Percentiles rank a stretch among this genome's conserved stretches.
Evolutionary conservation across 2,888 invertebrate genomes (phyloP).

Genomic region (Neoascia interrupta): DNA sequence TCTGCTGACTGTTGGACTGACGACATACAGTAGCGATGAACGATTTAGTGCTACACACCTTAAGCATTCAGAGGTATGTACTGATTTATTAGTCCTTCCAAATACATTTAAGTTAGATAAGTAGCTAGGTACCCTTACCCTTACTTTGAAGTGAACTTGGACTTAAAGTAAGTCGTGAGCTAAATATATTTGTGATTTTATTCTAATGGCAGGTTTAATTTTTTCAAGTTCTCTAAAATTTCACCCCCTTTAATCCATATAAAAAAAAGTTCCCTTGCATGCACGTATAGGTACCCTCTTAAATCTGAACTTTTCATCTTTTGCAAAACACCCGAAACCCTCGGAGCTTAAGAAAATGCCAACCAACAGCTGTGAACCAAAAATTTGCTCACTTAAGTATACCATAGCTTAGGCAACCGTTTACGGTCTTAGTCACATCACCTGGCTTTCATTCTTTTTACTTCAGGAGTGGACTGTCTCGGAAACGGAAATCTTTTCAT

Average conservation of each 20-base stretch:
- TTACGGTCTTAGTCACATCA: conserved; percentile 4
- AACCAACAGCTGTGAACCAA: not conserved
- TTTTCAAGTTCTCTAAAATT: no score
- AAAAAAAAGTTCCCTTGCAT: no score
- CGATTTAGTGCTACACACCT: conserved; percentile 92
- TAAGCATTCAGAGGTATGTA: conserved; percentile 89
- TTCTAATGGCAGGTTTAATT: no score
- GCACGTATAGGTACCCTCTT: no score
- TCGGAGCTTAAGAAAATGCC: conserved; percentile 9
- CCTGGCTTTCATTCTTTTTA: not conserved
- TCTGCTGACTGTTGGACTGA: conserved; percentile 91
- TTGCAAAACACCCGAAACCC: no score
- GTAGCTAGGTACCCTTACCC: no score
- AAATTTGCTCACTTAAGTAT: conserved; percentile 5
- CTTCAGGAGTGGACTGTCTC: not conserved
- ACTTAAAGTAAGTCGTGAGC: no score
- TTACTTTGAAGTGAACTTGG: no score
- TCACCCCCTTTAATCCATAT: no score
- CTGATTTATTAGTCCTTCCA: not conserved
- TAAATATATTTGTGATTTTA: no score
- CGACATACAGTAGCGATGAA: conserved; percentile 93
- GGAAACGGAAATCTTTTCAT: not conserved
- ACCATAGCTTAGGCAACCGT: conserved; percentile 2
- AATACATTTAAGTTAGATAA: no score
- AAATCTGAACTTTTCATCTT: no score